These are phyloP conservation scores for Drosophila murphyi DNA, from an alignment of 1,140 invertebrate species.

Conservation along the genomic window DNA sequence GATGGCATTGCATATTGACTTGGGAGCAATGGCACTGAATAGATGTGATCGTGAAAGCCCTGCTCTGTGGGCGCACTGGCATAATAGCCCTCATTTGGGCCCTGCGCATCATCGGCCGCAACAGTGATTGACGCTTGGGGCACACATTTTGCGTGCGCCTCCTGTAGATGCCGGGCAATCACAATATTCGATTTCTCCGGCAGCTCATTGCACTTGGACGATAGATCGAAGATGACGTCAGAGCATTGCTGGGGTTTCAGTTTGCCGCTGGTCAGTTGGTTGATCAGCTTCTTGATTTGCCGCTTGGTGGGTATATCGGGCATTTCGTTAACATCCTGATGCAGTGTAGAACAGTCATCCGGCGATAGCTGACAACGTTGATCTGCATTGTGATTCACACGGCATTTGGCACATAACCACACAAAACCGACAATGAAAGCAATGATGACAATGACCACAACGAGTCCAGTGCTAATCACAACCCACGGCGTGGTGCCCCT, in stretches of 20 bases:
- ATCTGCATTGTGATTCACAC: neutral
- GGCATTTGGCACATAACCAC: neutral
- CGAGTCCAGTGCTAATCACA: too few species aligned
- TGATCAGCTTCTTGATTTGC: slow-evolving; percentile 13
- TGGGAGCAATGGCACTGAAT: slow-evolving; percentile 64
- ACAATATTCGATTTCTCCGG: slow-evolving; percentile 37
- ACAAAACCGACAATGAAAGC: too few species aligned
- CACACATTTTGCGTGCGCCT: slow-evolving; percentile 19
- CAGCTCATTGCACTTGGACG: neutral
- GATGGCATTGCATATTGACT: slow-evolving; percentile 64
- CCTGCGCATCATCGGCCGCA: neutral
- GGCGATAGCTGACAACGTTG: neutral
- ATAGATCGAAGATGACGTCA: neutral
- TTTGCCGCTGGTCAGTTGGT: slow-evolving; percentile 24
- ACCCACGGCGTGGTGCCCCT: neutral
- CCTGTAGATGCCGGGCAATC: slow-evolving; percentile 52
- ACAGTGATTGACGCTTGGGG: neutral
- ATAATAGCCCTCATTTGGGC: neutral
- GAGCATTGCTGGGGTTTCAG: slow-evolving; percentile 1
- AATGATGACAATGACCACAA: neutral
- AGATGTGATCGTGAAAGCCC: slow-evolving; percentile 51
- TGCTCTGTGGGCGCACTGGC: slow-evolving; percentile 30
- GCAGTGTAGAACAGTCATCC: neutral
- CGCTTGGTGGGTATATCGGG: neutral
- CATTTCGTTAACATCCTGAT: neutral